Evolutionary conservation across 2,113 vertebrate species (phyloP), one percentile per base, ranked within the genome.

Genomic region (Nematolebias whitei): DNA sequence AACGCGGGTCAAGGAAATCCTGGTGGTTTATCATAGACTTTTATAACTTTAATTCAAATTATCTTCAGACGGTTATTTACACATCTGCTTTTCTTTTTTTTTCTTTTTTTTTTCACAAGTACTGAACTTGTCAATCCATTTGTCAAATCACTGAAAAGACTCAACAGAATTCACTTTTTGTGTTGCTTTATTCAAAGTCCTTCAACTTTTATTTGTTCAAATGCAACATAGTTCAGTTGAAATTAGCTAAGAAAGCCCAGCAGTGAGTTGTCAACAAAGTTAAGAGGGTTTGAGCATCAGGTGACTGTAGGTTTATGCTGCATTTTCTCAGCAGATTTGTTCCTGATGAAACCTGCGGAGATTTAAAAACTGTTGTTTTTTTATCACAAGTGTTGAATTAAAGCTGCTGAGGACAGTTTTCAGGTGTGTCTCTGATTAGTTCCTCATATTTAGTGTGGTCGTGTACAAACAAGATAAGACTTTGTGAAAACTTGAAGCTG

Each of bases 401-500:
- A 29, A 15, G 15, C n/a, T 45, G 13, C 22, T n/a, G n/a, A n/a
- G n/a, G n/a, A n/a, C 18, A 12, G 13, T 53, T 45, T 54, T 29
- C 15, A 63, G 60, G 32, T 24, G 47, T 63, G 5, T n/a, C 26
- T 26, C 22, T 24, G 14, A 8, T 22, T 23, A 16, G 4, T 41
- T 13, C 7, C 22, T 24, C 7, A 14, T 7, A 16, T 16, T 11
- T 40, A 59, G 39, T 45, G 5, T 47, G 19, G 54, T 45, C 63
- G 1, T 84, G 82, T 65, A 50, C 35, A 45, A 62, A 71, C 77
- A 76, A 44, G 84, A 70, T 4, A 8, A 63, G 73, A 68, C 63
- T 75, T 65, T 83, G 85, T 74, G 67, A 76, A 79, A 85, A 88
- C 85, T 55, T 78, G 80, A 82, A 78, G 11, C 60, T 63, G 24